Evolutionary conservation across 1,140 invertebrate genomes (phyloP).

Genomic region (Muscidifurax raptorellus): DNA sequence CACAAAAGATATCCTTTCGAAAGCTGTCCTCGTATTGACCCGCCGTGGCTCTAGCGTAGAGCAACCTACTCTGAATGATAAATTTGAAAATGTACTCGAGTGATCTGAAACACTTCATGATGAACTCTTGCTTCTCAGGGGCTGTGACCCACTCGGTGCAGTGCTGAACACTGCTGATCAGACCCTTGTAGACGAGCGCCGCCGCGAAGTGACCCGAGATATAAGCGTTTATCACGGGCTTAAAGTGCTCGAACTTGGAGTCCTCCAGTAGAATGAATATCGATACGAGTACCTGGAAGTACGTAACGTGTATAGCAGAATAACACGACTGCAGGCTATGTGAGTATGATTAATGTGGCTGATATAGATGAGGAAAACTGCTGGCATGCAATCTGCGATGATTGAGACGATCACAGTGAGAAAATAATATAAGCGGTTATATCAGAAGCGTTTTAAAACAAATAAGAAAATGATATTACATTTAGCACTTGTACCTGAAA

Average conservation of each 20-base stretch:
- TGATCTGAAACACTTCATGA: constrained; percentile 92
- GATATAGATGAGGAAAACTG: neutral
- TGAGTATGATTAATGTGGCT: neutral
- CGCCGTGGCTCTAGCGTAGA: constrained; percentile 92
- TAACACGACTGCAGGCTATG: neutral
- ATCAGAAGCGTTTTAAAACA: neutral
- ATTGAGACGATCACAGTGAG: neutral
- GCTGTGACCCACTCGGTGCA: constrained; percentile 92
- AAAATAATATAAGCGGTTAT: neutral
- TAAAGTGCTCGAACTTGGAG: constrained; percentile 95
- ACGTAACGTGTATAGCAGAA: neutral
- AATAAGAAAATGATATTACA: constrained; percentile 2
- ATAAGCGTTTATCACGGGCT: constrained; percentile 96
- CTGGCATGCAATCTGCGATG: neutral
- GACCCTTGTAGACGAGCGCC: constrained; percentile 94
- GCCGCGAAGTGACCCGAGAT: constrained; percentile 97
- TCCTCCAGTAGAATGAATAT: constrained; percentile 95
- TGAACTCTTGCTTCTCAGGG: constrained; percentile 90
- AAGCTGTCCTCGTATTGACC: constrained; percentile 93
- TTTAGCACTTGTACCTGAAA: constrained; percentile 79
- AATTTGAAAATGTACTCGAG: constrained; percentile 97
- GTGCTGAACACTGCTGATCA: constrained; percentile 91
- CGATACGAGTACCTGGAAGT: constrained; percentile 80
- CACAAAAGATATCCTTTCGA: constrained; percentile 83
- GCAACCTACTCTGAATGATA: constrained; percentile 91